Base-by-base conservation (phyloP, 2,113 vertebrate species). In the Stegastes partitus region DNA sequence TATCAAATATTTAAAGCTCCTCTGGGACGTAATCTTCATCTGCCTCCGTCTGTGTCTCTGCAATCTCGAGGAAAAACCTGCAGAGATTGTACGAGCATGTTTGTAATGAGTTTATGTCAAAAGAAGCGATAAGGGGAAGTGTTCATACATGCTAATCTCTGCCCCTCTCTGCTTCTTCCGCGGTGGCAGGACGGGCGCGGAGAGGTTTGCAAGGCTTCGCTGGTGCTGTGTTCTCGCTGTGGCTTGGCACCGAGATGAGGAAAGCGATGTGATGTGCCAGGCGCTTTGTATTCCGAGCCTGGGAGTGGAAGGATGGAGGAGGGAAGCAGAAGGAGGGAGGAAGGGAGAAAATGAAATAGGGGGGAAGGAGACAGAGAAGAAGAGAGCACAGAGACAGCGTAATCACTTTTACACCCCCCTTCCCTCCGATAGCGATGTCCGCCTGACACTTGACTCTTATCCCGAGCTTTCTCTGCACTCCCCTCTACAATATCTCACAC, bases 1-100 rank as follows among this genome's bases (percentile, higher is more conserved):
- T 18, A 81, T 88, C 49, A 85, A 91, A 93, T 92, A 90, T 93
- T 90, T 75, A 90, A 87, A 87, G 76, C 72, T 78, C 26, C 61
- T 45, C 56, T 37, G 25, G 51, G 79, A 25, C 49, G 59, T 77
- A 64, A 79, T 78, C 81, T 81, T 70, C 74, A 66, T 68, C 73
- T 68, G 21, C 44, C 2, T 55, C 49, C 16, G 47, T 56, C 56
- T 62, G 19, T 65, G 49, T 56, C 28, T 63, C 72, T 23, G 16
- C 37, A 23, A 62, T 77, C 75, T 44, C 5, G 28, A 21, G 5
- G 21, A 31, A 22, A 76, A 79, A 56, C 18, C 3, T 3, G 6
- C 51, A 45, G 78, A 81, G 76, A 80, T 55, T 63, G 65, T 34
- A 67, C 26, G 28, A 62, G 66, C 34, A 45, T 37, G 62, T 81